Percentiles rank a stretch among this genome's conserved stretches.
These are phyloP conservation scores for Anoura caudifer DNA, from an alignment of 2,113 vertebrate genomes.

Conservation along the genomic window DNA sequence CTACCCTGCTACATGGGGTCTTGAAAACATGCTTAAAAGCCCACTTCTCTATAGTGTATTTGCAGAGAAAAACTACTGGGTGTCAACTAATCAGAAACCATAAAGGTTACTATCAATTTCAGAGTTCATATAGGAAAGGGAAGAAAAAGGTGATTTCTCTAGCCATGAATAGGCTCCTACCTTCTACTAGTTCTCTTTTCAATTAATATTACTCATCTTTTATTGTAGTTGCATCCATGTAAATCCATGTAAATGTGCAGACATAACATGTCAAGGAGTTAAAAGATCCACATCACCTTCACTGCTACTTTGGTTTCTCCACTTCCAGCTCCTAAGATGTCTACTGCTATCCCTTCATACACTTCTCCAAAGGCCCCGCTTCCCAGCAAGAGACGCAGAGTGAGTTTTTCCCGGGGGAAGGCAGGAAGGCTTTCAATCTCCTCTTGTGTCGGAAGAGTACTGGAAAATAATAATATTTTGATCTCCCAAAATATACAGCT, in stretches of 20 bases:
- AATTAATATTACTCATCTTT: neutral
- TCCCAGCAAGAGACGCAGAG: slow-evolving; percentile 81
- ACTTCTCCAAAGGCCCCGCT: slow-evolving; percentile 87
- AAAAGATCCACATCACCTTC: slow-evolving; percentile 78
- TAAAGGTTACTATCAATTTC: neutral
- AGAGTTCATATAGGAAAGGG: neutral
- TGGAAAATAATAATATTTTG: slow-evolving; percentile 70
- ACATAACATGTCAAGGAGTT: neutral
- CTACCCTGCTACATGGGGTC: neutral
- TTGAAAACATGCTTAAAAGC: neutral
- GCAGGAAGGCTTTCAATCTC: slow-evolving; percentile 81
- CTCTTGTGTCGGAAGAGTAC: slow-evolving; percentile 79
- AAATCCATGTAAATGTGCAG: neutral
- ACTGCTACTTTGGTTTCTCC: slow-evolving; percentile 83
- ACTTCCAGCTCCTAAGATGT: slow-evolving; percentile 74
- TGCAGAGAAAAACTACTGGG: neutral
- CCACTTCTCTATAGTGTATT: neutral
- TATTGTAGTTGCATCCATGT: neutral
- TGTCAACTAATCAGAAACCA: neutral
- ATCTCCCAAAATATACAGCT: neutral
- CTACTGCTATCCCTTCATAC: slow-evolving; percentile 81
- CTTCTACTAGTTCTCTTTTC: neutral
- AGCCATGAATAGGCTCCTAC: neutral
- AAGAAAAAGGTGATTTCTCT: neutral
- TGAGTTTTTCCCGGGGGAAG: slow-evolving; percentile 82